Base-by-base conservation (phyloP, 1,140 invertebrate species). In the Batillaria attramentaria region DNA sequence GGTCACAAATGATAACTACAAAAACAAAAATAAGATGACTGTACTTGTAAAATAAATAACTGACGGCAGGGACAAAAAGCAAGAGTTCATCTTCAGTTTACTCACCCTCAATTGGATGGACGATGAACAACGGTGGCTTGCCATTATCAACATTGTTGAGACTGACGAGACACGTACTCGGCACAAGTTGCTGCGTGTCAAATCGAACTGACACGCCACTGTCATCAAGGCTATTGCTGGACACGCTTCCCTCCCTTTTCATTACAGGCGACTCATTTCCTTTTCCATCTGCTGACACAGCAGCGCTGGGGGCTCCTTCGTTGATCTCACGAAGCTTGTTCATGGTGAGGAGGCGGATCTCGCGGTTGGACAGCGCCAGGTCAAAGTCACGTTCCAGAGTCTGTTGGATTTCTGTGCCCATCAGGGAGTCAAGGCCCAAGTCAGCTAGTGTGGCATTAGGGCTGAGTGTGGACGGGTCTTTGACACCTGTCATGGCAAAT, bases 401-500 rank as follows among this genome's bases (percentile, higher is more conserved):
- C 89, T 99, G 97, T 91, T 99, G 99, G 79, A 99, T 97, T 92
- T 99, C 98, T 0, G 98, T 97, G 75, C 97, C 97, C 98, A 99
- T 99, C 46, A 99, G 91, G 0, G 97, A 99, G 87, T 99, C 98
- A 94, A 99, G 96, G 68, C 98, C 98, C 10, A 99, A 92, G 89
- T 99, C 98, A 20, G 95, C 95, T 8, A 99, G 91, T 33, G 94
- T 95, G 0, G 94, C 93, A 8, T 93, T 93, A 42, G 93, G 91
- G 70, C 95, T 94, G 3, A 98, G 92, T 68, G 94, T 94, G 76
- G 93, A 94, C 0, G 94, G 87, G 86, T 99, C 96, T 86, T 98
- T 97, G 72, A 98, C 92, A 92, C 91, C 94, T 90, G 88, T 28
- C 28, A 77, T n/a, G n/a, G 80, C 3, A 68, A 60, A 62, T n/a